A percentile compares a stretch with the other conserved stretches of the same genome.
Evolutionary conservation across 1,140 invertebrate species (phyloP).

Genomic region (Apis dorsata): DNA sequence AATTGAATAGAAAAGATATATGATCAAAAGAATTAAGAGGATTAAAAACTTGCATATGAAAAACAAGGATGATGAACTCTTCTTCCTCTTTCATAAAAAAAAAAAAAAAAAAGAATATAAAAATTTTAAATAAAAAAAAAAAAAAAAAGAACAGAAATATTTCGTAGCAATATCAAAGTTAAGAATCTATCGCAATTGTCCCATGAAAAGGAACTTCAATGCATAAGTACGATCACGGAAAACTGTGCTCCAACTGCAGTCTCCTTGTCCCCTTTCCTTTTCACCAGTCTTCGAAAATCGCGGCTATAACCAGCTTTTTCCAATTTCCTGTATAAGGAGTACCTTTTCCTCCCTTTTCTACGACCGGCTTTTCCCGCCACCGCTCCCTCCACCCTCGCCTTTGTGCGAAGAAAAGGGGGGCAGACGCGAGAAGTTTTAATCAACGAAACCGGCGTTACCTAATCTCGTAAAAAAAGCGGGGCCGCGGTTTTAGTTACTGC

Average conservation of each 20-base stretch:
- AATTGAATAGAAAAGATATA: background rate
- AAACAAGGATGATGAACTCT: too few relatives aligned
- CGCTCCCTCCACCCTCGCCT: background rate
- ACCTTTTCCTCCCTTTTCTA: background rate
- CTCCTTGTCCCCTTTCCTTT: background rate
- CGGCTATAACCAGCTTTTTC: slow-evolving; percentile 52
- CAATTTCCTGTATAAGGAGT: slow-evolving; percentile 63
- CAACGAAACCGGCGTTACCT: slow-evolving; percentile 59
- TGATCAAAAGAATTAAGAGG: background rate
- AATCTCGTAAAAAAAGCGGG: slow-evolving; percentile 44
- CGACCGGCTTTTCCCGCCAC: background rate
- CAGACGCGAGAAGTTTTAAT: slow-evolving; percentile 61
- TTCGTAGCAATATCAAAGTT: background rate
- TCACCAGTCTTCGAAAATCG: slow-evolving; percentile 13
- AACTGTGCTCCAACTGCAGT: slow-evolving; percentile 28
- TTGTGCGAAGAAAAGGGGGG: background rate
- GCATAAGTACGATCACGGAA: slow-evolving; percentile 51
- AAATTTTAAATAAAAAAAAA: too few relatives aligned
- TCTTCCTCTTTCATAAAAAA: too few relatives aligned
- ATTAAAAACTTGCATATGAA: too few relatives aligned
- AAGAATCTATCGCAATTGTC: background rate
- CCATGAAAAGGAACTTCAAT: slow-evolving; percentile 54
- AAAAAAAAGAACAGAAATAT: too few relatives aligned
- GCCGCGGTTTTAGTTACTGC: slow-evolving; percentile 25
- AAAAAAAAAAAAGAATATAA: too few relatives aligned